A percentile compares a stretch with the other conserved stretches of the same genome.
phyloP scores from a whole-genome alignment of 2,888 invertebrate species.

The Drosophila villosipedis region DNA sequence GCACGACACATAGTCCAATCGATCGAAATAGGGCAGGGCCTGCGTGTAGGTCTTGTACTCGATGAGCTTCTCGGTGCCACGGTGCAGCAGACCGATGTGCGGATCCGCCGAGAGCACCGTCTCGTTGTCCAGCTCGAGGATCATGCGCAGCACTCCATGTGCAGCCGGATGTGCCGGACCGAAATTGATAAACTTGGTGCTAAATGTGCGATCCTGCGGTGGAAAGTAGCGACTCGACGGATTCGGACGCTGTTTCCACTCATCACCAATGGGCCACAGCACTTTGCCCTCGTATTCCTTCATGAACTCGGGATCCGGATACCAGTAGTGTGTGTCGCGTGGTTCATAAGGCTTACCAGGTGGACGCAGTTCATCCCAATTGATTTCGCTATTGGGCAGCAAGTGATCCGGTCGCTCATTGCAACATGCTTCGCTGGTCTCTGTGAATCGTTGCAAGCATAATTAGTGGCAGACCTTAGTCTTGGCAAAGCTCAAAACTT shows the following conservation, averaged over 20 bases:
- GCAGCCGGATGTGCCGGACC: conserved; percentile 97
- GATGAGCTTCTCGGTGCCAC: conserved; percentile 95
- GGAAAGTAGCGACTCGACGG: conserved; percentile 80
- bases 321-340: conserved; percentile 85
- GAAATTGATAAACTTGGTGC: conserved; percentile 91
- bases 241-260: conserved; percentile 78
- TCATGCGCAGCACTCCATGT: conserved; percentile 93
- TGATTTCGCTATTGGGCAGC: conserved; percentile 19
- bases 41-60: conserved; percentile 95
- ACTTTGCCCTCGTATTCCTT: conserved; percentile 87
- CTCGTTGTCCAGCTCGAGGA: conserved; percentile 93
- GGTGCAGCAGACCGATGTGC: conserved; percentile 94
- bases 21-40: conserved; percentile 94
- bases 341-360: conserved; percentile 42
- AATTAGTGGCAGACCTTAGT: rapidly evolving
- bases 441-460: not conserved
- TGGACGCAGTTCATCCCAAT: conserved; percentile 25
- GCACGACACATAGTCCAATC: conserved; percentile 94
- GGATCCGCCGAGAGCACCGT: conserved; percentile 92
- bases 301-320: conserved; percentile 88
- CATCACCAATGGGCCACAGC: conserved; percentile 86
- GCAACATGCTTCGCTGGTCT: conserved; percentile 15
- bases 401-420: conserved; percentile 1
- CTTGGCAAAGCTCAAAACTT: not conserved
- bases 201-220: conserved; percentile 87